These are phyloP conservation scores for Colaptes auratus DNA, from an alignment of 2,113 vertebrate genomes.

Conservation along the genomic window DNA sequence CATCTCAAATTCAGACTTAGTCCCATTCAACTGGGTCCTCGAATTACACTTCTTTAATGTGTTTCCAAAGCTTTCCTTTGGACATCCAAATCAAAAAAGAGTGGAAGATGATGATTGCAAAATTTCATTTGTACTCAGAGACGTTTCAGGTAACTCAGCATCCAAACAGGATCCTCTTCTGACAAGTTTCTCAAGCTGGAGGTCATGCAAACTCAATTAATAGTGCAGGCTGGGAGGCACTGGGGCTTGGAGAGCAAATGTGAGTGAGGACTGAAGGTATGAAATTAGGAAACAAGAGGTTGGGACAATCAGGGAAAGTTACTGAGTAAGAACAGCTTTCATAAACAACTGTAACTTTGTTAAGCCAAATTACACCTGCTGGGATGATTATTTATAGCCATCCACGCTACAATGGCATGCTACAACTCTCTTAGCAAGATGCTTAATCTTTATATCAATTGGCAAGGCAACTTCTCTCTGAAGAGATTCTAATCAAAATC, in stretches of 20 bases:
- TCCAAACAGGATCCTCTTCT: not conserved
- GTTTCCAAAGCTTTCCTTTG: conserved; percentile 11
- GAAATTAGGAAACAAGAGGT: not conserved
- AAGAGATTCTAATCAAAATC: not conserved
- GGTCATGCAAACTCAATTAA: not conserved
- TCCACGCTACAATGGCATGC: not conserved
- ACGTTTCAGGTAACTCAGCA: not conserved
- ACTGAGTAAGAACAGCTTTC: not conserved
- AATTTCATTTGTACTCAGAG: not conserved
- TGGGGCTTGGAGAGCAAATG: not conserved
- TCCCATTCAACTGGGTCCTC: not conserved
- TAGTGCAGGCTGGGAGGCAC: not conserved
- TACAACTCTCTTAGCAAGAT: not conserved
- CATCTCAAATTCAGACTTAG: not conserved
- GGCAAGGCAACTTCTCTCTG: not conserved
- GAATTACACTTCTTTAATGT: not conserved
- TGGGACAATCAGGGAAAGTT: conserved; percentile 22
- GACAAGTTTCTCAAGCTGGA: not conserved
- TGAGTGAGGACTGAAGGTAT: not conserved
- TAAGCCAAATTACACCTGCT: not conserved
- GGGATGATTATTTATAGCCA: not conserved
- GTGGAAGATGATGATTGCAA: not conserved
- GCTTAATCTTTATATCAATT: not conserved
- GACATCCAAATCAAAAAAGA: not conserved
- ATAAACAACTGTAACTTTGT: not conserved